These are phyloP conservation scores for Neuroscelio doddi DNA, from an alignment of 2,888 invertebrate genomes.

Conservation along the genomic window DNA sequence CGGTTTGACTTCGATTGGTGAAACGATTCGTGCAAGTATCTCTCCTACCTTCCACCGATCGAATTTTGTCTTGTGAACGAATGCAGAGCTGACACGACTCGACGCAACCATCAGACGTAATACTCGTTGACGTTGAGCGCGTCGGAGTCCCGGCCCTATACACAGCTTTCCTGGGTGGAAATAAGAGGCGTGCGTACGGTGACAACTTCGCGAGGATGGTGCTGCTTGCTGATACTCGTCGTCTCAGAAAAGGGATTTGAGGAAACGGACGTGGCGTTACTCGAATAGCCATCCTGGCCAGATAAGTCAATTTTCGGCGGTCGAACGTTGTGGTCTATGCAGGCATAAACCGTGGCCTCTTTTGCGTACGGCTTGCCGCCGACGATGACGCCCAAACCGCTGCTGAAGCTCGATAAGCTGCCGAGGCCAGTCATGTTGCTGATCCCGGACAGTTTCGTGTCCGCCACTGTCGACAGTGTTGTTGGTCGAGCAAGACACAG, in stretches of 20 bases:
- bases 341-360: slow-evolving; percentile 82
- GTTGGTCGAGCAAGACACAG: slow-evolving; percentile 75
- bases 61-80: slow-evolving; percentile 5
- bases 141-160: slow-evolving; percentile 70
- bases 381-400: slow-evolving; percentile 63
- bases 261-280: slow-evolving; percentile 45
- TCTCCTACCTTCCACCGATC: slow-evolving; percentile 8
- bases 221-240: slow-evolving; percentile 55
- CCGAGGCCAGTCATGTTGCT: slow-evolving; percentile 63
- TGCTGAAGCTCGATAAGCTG: slow-evolving; percentile 60
- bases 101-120: slow-evolving; percentile 67
- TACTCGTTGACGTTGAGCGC: slow-evolving; percentile 71
- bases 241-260: slow-evolving; percentile 46
- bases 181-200: slow-evolving; percentile 70
- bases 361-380: slow-evolving; percentile 75
- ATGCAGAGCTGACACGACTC: slow-evolving; percentile 52
- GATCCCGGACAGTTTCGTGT: slow-evolving; percentile 49
- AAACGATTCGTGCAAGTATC: slow-evolving; percentile 1
- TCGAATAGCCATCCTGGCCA: slow-evolving; percentile 43
- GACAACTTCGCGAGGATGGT: slow-evolving; percentile 68
- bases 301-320: slow-evolving; percentile 65
- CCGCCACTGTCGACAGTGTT: slow-evolving; percentile 71
- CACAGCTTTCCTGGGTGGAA: slow-evolving; percentile 70
- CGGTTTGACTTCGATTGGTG: not conserved
- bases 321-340: slow-evolving; percentile 80